A percentile compares a stretch with the other conserved stretches of the same genome.
Conservation (phyloP, 2,888 invertebrate species). For the Molanna angustata region DNA sequence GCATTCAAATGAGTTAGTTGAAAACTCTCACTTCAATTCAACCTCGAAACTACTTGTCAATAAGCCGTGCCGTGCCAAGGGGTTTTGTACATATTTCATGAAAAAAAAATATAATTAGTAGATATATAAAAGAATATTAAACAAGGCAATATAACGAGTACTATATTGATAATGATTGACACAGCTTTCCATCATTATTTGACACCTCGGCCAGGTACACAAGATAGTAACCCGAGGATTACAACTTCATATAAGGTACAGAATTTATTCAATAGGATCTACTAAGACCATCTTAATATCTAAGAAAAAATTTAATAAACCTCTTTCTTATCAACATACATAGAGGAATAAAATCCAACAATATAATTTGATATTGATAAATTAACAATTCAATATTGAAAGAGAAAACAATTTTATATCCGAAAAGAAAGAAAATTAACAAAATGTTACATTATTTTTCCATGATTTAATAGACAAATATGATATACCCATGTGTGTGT, state of each 20-base stretch:
- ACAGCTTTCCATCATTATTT: background rate
- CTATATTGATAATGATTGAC: no score
- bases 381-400: constrained; percentile 12
- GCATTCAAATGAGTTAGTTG: constrained; percentile 22
- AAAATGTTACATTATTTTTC: no score
- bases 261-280: constrained; percentile 14
- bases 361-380: constrained; percentile 19
- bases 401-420: constrained; percentile 8
- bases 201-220: constrained; percentile 9
- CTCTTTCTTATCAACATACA: constrained; percentile 10
- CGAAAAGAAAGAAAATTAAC: background rate
- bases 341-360: constrained; percentile 20
- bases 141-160: no score
- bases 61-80: background rate
- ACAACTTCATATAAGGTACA: constrained; percentile 21
- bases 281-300: constrained; percentile 9
- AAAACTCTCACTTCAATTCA: constrained; percentile 13
- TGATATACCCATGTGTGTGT: no score
- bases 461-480: no score
- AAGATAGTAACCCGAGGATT: background rate
- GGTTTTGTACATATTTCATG: background rate
- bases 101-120: no score
- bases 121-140: no score
- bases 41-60: background rate
- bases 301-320: constrained; percentile 12